These are phyloP conservation scores for Xiphophorus hellerii DNA, from an alignment of 2,113 vertebrate genomes.

Conservation along the genomic window DNA sequence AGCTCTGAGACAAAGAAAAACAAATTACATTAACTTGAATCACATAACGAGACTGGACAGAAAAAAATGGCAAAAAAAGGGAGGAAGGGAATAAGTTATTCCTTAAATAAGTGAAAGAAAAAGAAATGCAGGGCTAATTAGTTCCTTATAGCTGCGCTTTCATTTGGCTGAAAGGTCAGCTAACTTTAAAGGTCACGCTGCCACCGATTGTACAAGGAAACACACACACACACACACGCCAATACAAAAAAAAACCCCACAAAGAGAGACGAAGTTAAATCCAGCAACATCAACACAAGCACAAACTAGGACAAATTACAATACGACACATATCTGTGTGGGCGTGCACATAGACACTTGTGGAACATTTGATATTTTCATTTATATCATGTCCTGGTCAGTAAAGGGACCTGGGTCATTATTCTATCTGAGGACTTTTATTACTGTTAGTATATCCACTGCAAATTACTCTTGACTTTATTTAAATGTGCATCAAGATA, in stretches of 20 bases:
- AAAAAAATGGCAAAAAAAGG: constrained; percentile 17
- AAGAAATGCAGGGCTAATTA: constrained; percentile 75
- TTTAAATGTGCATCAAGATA: constrained; percentile 68
- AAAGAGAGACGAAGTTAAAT: constrained; percentile 27
- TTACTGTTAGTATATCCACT: constrained; percentile 59
- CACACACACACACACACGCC: constrained; percentile 10
- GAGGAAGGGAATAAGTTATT: constrained; percentile 46
- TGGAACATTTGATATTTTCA: constrained; percentile 64
- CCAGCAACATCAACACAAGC: constrained; percentile 35
- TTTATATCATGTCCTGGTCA: constrained; percentile 62
- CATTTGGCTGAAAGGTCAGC: constrained; percentile 77
- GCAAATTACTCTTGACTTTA: constrained; percentile 78
- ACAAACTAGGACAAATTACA: constrained; percentile 45
- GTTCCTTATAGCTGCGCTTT: constrained; percentile 74
- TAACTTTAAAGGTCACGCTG: constrained; percentile 77
- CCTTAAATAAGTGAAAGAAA: constrained; percentile 60
- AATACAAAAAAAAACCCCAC: constrained; percentile 28
- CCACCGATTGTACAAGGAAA: constrained; percentile 38
- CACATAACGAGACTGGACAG: neutral
- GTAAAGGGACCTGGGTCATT: constrained; percentile 66
- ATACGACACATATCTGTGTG: neutral
- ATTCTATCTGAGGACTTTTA: constrained; percentile 73
- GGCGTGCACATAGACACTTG: constrained; percentile 17
- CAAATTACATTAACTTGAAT: constrained; percentile 29
- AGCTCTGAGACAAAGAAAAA: constrained; percentile 23